Evolutionary conservation across 2,113 vertebrate species (phyloP).

Genomic region (Poecile atricapillus): DNA sequence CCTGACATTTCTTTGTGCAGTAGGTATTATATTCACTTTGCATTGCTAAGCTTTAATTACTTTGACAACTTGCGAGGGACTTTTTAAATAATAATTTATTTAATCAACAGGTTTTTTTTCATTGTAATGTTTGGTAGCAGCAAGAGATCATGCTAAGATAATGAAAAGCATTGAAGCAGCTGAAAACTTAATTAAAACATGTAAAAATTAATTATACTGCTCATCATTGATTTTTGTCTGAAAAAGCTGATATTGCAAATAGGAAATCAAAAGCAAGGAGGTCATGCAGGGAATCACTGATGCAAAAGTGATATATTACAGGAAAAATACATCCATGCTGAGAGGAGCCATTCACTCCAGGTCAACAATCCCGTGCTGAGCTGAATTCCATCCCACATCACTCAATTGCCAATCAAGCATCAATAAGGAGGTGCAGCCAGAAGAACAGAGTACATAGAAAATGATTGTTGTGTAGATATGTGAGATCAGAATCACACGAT

Average conservation of each 20-base stretch:
- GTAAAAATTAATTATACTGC: slow-evolving; percentile 51
- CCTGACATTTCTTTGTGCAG: not conserved
- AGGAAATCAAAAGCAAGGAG: slow-evolving; percentile 52
- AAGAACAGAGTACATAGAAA: not conserved
- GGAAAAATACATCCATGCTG: not conserved
- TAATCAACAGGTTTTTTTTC: slow-evolving; percentile 26
- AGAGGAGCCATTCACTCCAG: not conserved
- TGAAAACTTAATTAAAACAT: slow-evolving; percentile 62
- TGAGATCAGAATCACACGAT: not conserved
- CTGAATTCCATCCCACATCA: not conserved
- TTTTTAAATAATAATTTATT: not conserved
- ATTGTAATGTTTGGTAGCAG: not conserved
- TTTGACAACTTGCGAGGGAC: slow-evolving; percentile 10
- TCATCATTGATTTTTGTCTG: slow-evolving; percentile 40
- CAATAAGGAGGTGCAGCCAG: not conserved
- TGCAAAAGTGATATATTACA: not conserved
- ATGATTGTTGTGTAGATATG: not conserved
- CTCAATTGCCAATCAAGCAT: not conserved
- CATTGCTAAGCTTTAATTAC: slow-evolving; percentile 20
- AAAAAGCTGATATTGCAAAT: slow-evolving; percentile 60
- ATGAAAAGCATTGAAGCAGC: slow-evolving; percentile 35
- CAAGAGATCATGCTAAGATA: slow-evolving; percentile 14
- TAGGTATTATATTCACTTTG: not conserved
- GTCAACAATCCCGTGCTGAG: not conserved
- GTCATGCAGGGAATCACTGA: not conserved